Evolutionary conservation across 2,888 invertebrate species (phyloP).

Genomic region (Thumatha senex): DNA sequence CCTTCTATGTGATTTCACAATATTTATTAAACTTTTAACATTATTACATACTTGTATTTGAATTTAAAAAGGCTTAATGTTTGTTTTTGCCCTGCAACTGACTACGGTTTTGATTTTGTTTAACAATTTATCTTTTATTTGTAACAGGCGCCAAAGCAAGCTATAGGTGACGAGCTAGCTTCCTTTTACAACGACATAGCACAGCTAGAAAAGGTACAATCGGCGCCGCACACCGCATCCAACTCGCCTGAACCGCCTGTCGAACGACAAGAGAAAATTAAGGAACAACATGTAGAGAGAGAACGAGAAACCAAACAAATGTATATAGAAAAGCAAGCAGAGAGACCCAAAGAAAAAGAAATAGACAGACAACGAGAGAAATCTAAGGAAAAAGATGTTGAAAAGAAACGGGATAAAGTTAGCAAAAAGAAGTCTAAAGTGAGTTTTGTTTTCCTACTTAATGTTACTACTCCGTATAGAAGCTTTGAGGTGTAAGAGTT

Average conservation of each 20-base stretch:
- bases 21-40: too few relatives aligned
- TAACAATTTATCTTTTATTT: not conserved
- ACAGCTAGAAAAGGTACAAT: slow-evolving; percentile 63
- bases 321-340: not conserved
- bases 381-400: slow-evolving; percentile 22
- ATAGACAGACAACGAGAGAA: slow-evolving; percentile 29
- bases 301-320: slow-evolving; percentile 26
- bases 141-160: slow-evolving; percentile 56
- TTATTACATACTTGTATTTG: too few relatives aligned
- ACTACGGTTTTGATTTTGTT: too few relatives aligned
- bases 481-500: too few relatives aligned
- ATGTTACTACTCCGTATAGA: not conserved
- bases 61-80: too few relatives aligned
- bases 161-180: slow-evolving; percentile 75
- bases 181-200: slow-evolving; percentile 84
- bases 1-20: too few relatives aligned
- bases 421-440: slow-evolving; percentile 61
- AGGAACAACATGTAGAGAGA: slow-evolving; percentile 24
- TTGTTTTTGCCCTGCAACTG: too few relatives aligned
- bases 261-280: slow-evolving; percentile 17
- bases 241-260: slow-evolving; percentile 37
- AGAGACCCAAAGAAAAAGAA: slow-evolving; percentile 23
- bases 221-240: slow-evolving; percentile 31
- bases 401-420: slow-evolving; percentile 27
- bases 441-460: slow-evolving; percentile 5